Percentiles rank a stretch among this genome's conserved stretches.
These are phyloP conservation scores for Platanista minor DNA, from an alignment of 2,113 vertebrate genomes.

Conservation along the genomic window DNA sequence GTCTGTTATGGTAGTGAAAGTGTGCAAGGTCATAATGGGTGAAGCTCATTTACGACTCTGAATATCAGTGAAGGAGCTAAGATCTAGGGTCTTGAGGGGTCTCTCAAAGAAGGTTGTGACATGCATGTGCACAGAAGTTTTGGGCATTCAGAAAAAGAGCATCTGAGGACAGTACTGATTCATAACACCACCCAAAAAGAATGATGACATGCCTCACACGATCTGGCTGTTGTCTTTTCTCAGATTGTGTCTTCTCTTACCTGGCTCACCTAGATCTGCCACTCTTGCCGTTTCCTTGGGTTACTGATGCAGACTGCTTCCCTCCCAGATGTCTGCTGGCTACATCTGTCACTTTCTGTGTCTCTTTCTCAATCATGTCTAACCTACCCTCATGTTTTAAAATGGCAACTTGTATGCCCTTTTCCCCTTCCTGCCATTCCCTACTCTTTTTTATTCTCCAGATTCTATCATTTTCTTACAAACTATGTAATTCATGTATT, in stretches of 20 bases:
- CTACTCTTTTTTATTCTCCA: not conserved
- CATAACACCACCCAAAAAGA: not conserved
- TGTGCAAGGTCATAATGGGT: not conserved
- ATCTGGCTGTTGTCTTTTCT: not conserved
- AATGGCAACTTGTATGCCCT: not conserved
- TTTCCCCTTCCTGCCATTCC: not conserved
- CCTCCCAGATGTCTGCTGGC: not conserved
- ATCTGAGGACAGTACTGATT: not conserved
- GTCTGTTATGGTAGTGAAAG: not conserved
- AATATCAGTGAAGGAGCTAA: not conserved
- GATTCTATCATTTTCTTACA: not conserved
- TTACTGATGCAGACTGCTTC: not conserved
- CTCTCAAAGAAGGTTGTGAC: not conserved
- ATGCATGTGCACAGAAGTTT: not conserved
- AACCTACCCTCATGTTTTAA: not conserved
- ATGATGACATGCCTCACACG: rapidly evolving
- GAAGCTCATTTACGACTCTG: not conserved
- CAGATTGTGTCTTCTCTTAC: not conserved
- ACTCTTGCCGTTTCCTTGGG: not conserved
- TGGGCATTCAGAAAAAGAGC: not conserved
- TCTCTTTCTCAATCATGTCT: not conserved
- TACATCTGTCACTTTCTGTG: not conserved
- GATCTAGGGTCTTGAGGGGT: not conserved
- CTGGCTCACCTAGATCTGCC: not conserved
- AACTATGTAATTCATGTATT: not conserved